Evolutionary conservation across 2,888 invertebrate species (phyloP), one percentile per base, ranked within the genome.

Genomic region (Magallana nippona): DNA sequence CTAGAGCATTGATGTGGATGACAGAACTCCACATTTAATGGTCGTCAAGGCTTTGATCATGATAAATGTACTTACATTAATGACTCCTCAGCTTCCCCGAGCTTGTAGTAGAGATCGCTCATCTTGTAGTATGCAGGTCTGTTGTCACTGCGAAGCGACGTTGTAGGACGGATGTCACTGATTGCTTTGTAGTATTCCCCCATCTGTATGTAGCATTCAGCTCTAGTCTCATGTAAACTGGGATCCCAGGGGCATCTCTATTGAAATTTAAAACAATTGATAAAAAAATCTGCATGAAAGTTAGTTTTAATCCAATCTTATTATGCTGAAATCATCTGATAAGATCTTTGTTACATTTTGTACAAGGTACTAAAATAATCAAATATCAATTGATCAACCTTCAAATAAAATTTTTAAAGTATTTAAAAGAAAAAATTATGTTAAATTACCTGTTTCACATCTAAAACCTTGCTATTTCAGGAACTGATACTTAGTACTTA

Each of bases 1-100:
- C 44, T 44, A 8, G 44, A 5, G 8, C 5, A 44, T 0, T 44
- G 0, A 44, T 44, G 8, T 5, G 27, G 27, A 22, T 19, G 19
- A 77, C 27, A 77, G 5, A 77, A 22, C 15, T 15, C 77, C 15
- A 27, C 11, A 60, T 60, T 60, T 19, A n/a, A 60, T 60, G 17
- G 17, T 19, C 11, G 27, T 77, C 11, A 11, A 15, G 44, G n/a
- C 27, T 77, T 77, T 77, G 5, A 22, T 77, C 15, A 27, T 10
- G 19, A 77, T 22, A 79, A 15, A 10, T 78, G 15, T 57, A 94
- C 95, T 94, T 91, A 97, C 97, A 96, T 97, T 60, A 99, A 95
- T 0, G 98, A 96, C 91, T 98, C 98, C 27, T 97, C 96, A 79
- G 98, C 97, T 91, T 99, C 98, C 2, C 99, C 99, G 83, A 98